Evolutionary conservation across 2,888 invertebrate species (phyloP).

Genomic region (Siphlonurus alternatus): DNA sequence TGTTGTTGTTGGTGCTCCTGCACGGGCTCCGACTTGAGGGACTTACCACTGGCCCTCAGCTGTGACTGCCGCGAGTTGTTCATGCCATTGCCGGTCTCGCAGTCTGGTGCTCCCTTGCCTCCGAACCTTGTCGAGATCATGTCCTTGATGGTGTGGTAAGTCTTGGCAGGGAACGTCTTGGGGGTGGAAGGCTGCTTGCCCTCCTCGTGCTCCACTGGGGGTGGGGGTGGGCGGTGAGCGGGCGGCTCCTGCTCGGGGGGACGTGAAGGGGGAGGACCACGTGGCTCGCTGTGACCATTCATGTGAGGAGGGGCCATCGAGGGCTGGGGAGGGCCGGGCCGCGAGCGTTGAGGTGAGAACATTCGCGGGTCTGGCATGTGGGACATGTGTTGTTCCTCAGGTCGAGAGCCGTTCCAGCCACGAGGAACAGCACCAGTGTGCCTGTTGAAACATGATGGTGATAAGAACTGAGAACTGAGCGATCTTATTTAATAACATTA

Average conservation of each 20-base stretch:
- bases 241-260: neutral
- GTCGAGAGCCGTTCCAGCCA: conserved; percentile 14
- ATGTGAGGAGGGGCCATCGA: conserved; percentile 16
- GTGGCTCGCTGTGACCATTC: conserved; percentile 25
- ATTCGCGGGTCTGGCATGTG: conserved; percentile 36
- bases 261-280: conserved; percentile 19
- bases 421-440: neutral
- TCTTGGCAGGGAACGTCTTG: conserved; percentile 50
- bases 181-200: conserved; percentile 40
- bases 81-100: conserved; percentile 32
- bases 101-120: conserved; percentile 34
- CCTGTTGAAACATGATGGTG: neutral
- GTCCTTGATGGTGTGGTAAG: conserved; percentile 66
- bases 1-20: conserved; percentile 17
- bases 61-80: conserved; percentile 44
- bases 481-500: too few relatives aligned
- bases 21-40: conserved; percentile 10
- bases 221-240: conserved; percentile 28
- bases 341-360: conserved; percentile 30
- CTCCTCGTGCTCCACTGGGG: conserved; percentile 29
- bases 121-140: conserved; percentile 68
- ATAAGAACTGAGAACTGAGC: too few relatives aligned
- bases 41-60: conserved; percentile 17
- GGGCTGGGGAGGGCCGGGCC: conserved; percentile 27
- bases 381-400: conserved; percentile 30